Percentiles rank a stretch among this genome's conserved stretches.
phyloP scores from a whole-genome alignment of 2,888 invertebrate genomes.

The Protophormia terraenovae region DNA sequence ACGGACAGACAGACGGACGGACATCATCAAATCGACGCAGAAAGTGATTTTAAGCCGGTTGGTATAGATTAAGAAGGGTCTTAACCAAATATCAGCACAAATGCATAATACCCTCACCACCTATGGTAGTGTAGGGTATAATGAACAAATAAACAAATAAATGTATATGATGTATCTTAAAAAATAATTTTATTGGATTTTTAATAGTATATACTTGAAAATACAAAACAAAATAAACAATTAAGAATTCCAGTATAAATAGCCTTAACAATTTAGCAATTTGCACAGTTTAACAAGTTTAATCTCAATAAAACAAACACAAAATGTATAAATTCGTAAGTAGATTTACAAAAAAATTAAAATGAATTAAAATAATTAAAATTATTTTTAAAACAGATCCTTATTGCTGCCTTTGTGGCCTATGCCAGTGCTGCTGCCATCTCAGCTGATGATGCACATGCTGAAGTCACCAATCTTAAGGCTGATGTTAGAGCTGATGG shows the following conservation, averaged over 20 bases:
- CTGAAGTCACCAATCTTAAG: constrained; percentile 39
- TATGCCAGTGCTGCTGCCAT: constrained; percentile 58
- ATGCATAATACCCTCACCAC: too few species aligned
- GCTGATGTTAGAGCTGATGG: constrained; percentile 75
- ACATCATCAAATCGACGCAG: too few species aligned
- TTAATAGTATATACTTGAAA: background rate
- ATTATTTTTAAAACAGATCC: constrained; percentile 18
- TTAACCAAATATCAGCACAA: too few species aligned
- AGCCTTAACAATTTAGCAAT: background rate
- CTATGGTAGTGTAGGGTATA: too few species aligned
- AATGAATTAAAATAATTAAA: background rate
- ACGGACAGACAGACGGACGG: too few species aligned
- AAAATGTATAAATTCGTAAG: constrained; percentile 48
- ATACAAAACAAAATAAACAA: background rate
- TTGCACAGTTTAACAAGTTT: constrained; percentile 3
- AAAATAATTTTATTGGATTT: too few species aligned
- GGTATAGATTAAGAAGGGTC: too few species aligned
- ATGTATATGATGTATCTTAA: too few species aligned
- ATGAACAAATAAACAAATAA: too few species aligned
- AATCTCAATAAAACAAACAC: background rate
- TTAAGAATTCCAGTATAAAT: constrained; percentile 15
- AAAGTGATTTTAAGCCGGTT: too few species aligned
- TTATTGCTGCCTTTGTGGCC: constrained; percentile 70
- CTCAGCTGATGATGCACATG: constrained; percentile 61
- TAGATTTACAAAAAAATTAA: background rate